Evolutionary conservation across 1,140 invertebrate species (phyloP).

Genomic region (Drosophila azteca): DNA sequence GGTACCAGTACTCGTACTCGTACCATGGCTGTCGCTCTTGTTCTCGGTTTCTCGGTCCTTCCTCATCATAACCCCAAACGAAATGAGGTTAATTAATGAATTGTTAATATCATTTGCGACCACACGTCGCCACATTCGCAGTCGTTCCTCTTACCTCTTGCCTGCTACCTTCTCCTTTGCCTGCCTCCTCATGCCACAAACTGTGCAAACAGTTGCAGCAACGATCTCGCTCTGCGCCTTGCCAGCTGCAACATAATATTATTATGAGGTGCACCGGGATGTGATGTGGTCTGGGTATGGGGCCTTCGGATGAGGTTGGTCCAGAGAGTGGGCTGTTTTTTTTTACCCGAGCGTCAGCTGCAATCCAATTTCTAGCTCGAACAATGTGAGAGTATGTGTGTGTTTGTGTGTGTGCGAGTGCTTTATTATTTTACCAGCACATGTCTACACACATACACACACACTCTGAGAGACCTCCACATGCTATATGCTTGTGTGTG

Average conservation of each 20-base stretch:
- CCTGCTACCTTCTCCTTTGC: neutral
- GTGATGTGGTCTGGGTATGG: neutral
- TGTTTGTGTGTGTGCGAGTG: conserved; percentile 43
- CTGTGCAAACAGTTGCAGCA: conserved; percentile 68
- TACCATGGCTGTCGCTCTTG: conserved; percentile 1
- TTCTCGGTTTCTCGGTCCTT: conserved; percentile 24
- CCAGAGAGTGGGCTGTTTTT: conserved; percentile 35
- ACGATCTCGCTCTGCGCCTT: conserved; percentile 70
- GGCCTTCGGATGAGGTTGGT: no score
- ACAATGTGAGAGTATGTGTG: conserved; percentile 55
- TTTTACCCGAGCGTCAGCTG: conserved; percentile 61
- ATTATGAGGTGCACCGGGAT: conserved; percentile 54
- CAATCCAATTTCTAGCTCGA: conserved; percentile 74
- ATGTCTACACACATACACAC: conserved; percentile 54
- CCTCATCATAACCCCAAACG: conserved; percentile 69
- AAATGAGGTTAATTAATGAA: conserved; percentile 82
- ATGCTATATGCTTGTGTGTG: neutral
- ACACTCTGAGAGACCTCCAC: neutral
- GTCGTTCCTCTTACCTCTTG: neutral
- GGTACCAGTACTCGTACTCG: no score
- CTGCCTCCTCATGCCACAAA: conserved; percentile 6
- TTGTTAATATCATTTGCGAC: conserved; percentile 81
- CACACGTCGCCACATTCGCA: conserved; percentile 74
- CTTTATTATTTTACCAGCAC: conserved; percentile 76
- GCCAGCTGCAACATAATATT: conserved; percentile 79